Base-by-base conservation (phyloP, 2,797 vertebrate species). In the Echiichthys vipera region DNA sequence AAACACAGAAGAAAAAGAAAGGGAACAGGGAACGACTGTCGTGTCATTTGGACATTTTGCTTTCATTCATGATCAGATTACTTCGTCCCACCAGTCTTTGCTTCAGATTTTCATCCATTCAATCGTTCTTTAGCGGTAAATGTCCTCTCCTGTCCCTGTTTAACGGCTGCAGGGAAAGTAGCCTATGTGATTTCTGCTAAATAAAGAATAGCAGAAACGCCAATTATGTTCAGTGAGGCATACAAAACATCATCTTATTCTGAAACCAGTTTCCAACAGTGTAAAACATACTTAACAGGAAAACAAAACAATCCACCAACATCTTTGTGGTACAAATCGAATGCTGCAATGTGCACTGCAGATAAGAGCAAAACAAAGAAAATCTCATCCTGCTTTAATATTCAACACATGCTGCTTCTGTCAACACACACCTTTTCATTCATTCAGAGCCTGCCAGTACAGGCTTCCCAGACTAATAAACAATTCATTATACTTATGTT, bases 381-480 rank as follows among this genome's bases (percentile, higher is more conserved):
- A 68, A 54, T n/a, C 37, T 39, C 22, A n/a, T 17, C 20, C 46
- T 24, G 12, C 46, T 30, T 18, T 42, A 59, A 73, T 55, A 77
- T 24, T 30, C 50, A 54, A 20, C 15, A 2, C 34, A 57, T n/a
- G 59, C 55, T 42, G 7, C 4, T 18, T 51, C 43, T 27, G 27
- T 54, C 53, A 64, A 47, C 39, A 43, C 42, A 47, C 20, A 25
- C 29, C 24, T 63, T 57, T 65, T 78, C 32, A 68, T 68, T 49
- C 39, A 57, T 50, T 66, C 43, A 61, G 27, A 58, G 42, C 2
- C 47, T 36, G 59, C n/a, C 27, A 22, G 34, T 49, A 50, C 66
- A 70, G 10, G n/a, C 15, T 70, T 39, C 15, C n/a, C 25, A 39
- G 9, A 71, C 14, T 32, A 56, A 81, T 49, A 65, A 77, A 72